A percentile compares a stretch with the other conserved stretches of the same genome.
Conservation (phyloP, 2,113 vertebrate species). For the Bos taurus region ARS-UCD2.0 NC_037347.1:36221501-36222000, state of each 20-base stretch:
- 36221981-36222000: background rate
- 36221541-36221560: background rate
- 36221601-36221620: too few species aligned
- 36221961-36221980: background rate
- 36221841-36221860: too few species aligned
- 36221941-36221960: background rate
- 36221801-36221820: background rate
- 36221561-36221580: background rate
- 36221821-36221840: background rate
- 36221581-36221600: background rate
- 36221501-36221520: background rate
- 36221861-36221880: background rate
- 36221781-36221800: background rate
- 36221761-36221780: background rate
- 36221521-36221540: background rate
- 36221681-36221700: too few species aligned
- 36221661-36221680: too few species aligned
- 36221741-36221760: background rate
- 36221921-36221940: background rate
- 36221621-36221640: too few species aligned
- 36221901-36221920: background rate
- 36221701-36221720: too few species aligned
- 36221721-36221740: background rate
- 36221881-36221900: background rate
- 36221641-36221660: too few species aligned